phyloP scores from a whole-genome alignment of 2,797 vertebrate genomes.

The Margarornis squamiger region DNA sequence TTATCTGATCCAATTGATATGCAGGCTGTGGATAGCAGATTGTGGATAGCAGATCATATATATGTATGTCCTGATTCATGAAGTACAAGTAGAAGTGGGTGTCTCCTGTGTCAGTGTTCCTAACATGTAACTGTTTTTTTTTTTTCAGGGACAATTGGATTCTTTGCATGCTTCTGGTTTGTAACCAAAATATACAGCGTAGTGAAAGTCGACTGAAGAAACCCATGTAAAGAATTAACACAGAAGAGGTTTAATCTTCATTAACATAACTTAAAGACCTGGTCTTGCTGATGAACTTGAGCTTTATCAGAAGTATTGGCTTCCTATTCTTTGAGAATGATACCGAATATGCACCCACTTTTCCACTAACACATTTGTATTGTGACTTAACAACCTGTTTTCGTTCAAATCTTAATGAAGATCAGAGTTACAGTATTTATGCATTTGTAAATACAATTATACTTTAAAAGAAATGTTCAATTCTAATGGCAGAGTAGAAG shows the following conservation, averaged over 20 bases:
- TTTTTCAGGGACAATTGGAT: conserved; percentile 92
- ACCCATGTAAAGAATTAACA: conserved; percentile 53
- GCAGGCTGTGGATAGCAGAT: background rate
- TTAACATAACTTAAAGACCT: conserved; percentile 66
- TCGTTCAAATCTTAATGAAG: conserved; percentile 64
- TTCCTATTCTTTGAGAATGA: conserved; percentile 71
- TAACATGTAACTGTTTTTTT: background rate
- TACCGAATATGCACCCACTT: conserved; percentile 63
- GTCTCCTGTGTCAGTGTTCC: background rate
- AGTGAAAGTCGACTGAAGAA: conserved; percentile 94
- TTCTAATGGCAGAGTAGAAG: conserved; percentile 68
- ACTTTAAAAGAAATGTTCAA: conserved; percentile 66
- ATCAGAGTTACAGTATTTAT: conserved; percentile 76
- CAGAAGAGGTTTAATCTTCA: conserved; percentile 72
- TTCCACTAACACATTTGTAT: conserved; percentile 76
- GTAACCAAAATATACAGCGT: conserved; percentile 99
- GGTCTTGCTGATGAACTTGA: conserved; percentile 69
- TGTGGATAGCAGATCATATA: background rate
- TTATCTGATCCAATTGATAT: background rate
- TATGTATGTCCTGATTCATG: background rate
- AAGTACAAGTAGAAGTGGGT: background rate
- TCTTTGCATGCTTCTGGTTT: conserved; percentile 99
- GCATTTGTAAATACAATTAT: conserved; percentile 82
- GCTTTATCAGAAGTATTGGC: conserved; percentile 79
- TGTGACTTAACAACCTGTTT: conserved; percentile 76